Evolutionary conservation across 2,888 invertebrate species (phyloP).

Genomic region (Galerucella pusilla): DNA sequence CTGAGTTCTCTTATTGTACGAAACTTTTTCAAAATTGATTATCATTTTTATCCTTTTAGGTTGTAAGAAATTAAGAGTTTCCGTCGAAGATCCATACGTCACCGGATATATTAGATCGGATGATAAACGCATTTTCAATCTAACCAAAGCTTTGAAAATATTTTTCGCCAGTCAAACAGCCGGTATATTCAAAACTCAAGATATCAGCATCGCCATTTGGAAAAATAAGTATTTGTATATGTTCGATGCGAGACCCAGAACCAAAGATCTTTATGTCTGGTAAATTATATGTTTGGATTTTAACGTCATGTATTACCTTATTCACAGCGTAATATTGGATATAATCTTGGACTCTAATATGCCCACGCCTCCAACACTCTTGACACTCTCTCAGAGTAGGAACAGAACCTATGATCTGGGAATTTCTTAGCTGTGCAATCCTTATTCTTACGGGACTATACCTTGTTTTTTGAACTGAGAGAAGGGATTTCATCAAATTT

Average conservation of each 20-base stretch:
- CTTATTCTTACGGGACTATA: too few relatives aligned
- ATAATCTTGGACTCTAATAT: too few relatives aligned
- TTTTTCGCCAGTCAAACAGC: slow-evolving; percentile 69
- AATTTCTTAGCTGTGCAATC: too few relatives aligned
- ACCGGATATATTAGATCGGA: slow-evolving; percentile 60
- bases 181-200: slow-evolving; percentile 65
- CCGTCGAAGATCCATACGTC: slow-evolving; percentile 60
- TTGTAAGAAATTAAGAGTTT: slow-evolving; percentile 63
- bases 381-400: too few relatives aligned
- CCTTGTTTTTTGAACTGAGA: too few relatives aligned
- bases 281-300: background rate
- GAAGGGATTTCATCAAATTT: too few relatives aligned
- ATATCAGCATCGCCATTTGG: slow-evolving; percentile 69
- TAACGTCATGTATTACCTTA: too few relatives aligned
- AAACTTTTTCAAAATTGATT: too few relatives aligned
- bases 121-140: slow-evolving; percentile 60
- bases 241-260: slow-evolving; percentile 73
- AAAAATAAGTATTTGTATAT: slow-evolving; percentile 71
- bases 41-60: slow-evolving; percentile 45
- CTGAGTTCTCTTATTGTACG: too few relatives aligned
- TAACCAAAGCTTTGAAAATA: slow-evolving; percentile 69
- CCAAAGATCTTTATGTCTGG: slow-evolving; percentile 67
- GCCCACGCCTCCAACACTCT: too few relatives aligned
- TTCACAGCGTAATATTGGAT: too few relatives aligned
- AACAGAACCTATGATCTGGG: too few relatives aligned